A percentile compares a stretch with the other conserved stretches of the same genome.
Evolutionary conservation across 2,888 invertebrate species (phyloP).

Genomic region (Ceraclea dissimilis): DNA sequence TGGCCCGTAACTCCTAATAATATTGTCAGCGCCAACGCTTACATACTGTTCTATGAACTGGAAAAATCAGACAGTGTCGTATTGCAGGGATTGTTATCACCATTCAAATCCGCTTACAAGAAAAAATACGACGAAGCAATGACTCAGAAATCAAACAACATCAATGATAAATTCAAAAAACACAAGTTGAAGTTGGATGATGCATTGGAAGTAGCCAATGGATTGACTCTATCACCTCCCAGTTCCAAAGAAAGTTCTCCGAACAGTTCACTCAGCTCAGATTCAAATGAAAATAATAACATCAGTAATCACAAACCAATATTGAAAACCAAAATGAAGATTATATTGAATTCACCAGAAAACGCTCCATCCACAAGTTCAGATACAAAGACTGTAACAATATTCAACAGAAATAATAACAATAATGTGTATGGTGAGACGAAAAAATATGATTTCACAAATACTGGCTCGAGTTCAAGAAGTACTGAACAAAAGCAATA

Average conservation of each 20-base stretch:
- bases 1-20: constrained; percentile 66
- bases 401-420: neutral
- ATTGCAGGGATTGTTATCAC: neutral
- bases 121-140: neutral
- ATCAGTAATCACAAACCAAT: neutral
- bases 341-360: neutral
- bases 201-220: neutral
- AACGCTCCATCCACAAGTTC: neutral
- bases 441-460: neutral
- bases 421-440: neutral
- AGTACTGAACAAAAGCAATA: constrained; percentile 27
- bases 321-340: neutral
- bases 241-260: neutral
- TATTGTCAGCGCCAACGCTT: constrained; percentile 80
- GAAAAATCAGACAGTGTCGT: constrained; percentile 37
- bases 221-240: neutral
- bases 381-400: too few species aligned
- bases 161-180: neutral
- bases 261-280: neutral
- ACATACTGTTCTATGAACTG: constrained; percentile 87
- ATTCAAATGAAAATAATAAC: neutral
- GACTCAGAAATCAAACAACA: neutral
- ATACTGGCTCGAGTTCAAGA: too few species aligned
- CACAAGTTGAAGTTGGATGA: neutral
- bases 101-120: neutral